These are phyloP conservation scores for Plectropomus leopardus DNA, from an alignment of 2,113 vertebrate genomes.

Conservation along the genomic window DNA sequence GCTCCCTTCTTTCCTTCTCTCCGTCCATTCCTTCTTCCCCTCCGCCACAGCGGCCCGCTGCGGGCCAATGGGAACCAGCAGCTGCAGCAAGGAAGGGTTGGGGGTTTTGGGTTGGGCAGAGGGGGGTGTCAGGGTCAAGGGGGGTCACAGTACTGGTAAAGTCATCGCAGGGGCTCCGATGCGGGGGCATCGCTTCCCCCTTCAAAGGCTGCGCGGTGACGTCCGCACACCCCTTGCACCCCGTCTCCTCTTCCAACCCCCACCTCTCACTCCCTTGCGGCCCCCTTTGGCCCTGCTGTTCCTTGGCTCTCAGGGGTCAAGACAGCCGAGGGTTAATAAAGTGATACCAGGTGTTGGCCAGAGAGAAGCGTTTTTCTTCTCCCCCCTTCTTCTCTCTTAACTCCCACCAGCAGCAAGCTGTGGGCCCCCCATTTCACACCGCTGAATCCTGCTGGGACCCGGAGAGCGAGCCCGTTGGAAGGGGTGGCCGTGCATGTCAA, in stretches of 20 bases:
- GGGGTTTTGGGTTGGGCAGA: slow-evolving; percentile 26
- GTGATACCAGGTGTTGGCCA: slow-evolving; percentile 88
- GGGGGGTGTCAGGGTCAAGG: slow-evolving; percentile 75
- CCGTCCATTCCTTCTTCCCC: slow-evolving; percentile 42
- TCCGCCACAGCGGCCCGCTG: slow-evolving; percentile 45
- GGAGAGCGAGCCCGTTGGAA: slow-evolving; percentile 34
- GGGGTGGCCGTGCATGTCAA: slow-evolving; percentile 56
- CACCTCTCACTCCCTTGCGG: slow-evolving; percentile 49
- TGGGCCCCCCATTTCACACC: slow-evolving; percentile 81
- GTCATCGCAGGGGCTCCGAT: slow-evolving; percentile 83
- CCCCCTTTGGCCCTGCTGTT: slow-evolving; percentile 81
- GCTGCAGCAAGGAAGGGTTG: slow-evolving; percentile 69
- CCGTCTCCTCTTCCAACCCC: slow-evolving; percentile 48
- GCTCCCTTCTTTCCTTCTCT: slow-evolving; percentile 43
- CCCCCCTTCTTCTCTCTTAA: slow-evolving; percentile 44
- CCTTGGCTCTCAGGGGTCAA: slow-evolving; percentile 81
- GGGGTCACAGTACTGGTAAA: slow-evolving; percentile 87
- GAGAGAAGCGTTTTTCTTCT: slow-evolving; percentile 52
- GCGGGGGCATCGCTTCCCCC: slow-evolving; percentile 79
- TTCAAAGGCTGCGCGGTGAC: slow-evolving; percentile 82
- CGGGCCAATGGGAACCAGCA: slow-evolving; percentile 80
- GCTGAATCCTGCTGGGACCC: slow-evolving; percentile 68
- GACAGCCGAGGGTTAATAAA: slow-evolving; percentile 87
- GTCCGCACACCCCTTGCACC: slow-evolving; percentile 67
- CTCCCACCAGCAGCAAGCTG: slow-evolving; percentile 72